Percentiles rank a stretch among this genome's conserved stretches.
Evolutionary conservation across 2,888 invertebrate genomes (phyloP).

Genomic region (Chrysolina haemoptera): DNA sequence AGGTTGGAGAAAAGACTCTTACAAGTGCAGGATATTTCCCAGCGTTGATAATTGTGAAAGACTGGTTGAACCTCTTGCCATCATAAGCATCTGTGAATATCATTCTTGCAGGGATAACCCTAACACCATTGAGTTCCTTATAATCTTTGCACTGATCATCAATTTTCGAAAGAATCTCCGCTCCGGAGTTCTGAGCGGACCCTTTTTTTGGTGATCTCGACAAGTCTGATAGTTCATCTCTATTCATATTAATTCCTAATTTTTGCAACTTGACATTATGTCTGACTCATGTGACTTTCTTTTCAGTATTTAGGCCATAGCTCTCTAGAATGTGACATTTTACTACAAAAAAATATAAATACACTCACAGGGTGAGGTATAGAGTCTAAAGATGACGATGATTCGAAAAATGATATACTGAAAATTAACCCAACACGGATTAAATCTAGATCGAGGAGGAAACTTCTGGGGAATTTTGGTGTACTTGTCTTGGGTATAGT

Average conservation of each 20-base stretch:
- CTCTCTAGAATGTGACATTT: too few relatives aligned
- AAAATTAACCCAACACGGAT: too few relatives aligned
- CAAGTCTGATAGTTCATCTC: background rate
- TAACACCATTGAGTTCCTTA: slow-evolving; percentile 57
- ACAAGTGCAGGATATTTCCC: slow-evolving; percentile 63
- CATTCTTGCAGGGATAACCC: slow-evolving; percentile 66
- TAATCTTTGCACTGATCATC: background rate
- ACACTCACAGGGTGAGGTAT: background rate
- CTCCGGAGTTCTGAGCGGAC: background rate
- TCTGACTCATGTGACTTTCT: background rate
- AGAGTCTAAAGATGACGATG: too few relatives aligned
- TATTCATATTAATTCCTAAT: background rate
- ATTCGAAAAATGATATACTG: too few relatives aligned
- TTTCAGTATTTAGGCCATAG: background rate
- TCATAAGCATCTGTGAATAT: slow-evolving; percentile 68
- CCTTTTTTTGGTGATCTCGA: background rate
- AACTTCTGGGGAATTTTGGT: too few relatives aligned
- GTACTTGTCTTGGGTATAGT: too few relatives aligned
- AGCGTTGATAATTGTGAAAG: slow-evolving; percentile 65
- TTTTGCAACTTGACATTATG: background rate
- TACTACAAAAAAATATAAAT: too few relatives aligned
- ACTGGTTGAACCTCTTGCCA: slow-evolving; percentile 63
- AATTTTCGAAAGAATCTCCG: background rate
- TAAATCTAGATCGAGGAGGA: too few relatives aligned
- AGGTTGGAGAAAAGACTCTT: slow-evolving; percentile 64